Conservation (phyloP, 2,888 invertebrate genomes). For the Hydriomena furcata region DNA sequence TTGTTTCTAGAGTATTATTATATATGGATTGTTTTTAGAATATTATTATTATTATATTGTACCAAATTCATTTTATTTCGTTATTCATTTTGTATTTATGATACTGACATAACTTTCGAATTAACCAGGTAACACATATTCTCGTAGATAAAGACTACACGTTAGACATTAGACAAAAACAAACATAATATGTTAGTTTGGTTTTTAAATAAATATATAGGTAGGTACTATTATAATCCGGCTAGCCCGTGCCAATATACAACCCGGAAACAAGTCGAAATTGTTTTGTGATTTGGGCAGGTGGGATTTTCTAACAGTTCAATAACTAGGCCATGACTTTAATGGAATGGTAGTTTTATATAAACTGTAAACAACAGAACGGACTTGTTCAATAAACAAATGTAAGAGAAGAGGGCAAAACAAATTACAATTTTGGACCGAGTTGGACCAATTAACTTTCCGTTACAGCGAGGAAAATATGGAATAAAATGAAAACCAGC, state of each 20-base stretch:
- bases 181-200: too few species aligned
- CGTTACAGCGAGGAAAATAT: conserved; percentile 79
- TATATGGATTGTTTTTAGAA: too few species aligned
- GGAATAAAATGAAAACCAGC: conserved; percentile 80
- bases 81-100: too few species aligned
- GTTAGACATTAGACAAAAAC: too few species aligned
- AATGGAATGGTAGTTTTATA: conserved; percentile 52
- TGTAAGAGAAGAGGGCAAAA: conserved; percentile 69
- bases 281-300: conserved; percentile 34
- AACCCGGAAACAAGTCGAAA: conserved; percentile 18
- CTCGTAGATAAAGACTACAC: too few species aligned
- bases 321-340: conserved; percentile 35
- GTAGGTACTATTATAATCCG: too few species aligned
- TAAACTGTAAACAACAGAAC: conserved; percentile 55
- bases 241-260: too few species aligned
- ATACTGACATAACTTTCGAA: too few species aligned
- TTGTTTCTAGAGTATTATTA: neutral
- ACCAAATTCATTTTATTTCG: too few species aligned
- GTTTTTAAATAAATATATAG: too few species aligned
- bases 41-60: too few species aligned
- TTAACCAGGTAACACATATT: too few species aligned
- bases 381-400: conserved; percentile 69
- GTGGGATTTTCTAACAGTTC: conserved; percentile 18
- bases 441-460: conserved; percentile 82
- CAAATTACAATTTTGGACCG: conserved; percentile 78